Evolutionary conservation across 2,113 vertebrate genomes (phyloP).

Genomic region (Rhinoderma darwinii): DNA sequence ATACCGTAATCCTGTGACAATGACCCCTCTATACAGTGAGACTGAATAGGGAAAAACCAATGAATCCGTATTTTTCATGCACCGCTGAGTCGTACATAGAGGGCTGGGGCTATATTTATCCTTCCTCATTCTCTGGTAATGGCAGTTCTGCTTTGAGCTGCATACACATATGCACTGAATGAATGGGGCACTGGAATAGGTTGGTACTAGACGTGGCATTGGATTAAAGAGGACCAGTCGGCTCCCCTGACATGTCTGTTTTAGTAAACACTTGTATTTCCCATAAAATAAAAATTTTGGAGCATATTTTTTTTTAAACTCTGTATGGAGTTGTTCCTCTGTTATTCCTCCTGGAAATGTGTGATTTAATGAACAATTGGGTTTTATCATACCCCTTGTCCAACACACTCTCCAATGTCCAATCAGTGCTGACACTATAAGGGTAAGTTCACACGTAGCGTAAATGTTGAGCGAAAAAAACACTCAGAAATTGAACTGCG

Average conservation of each 20-base stretch:
- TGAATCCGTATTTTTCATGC: conserved; percentile 19
- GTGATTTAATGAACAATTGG: background rate
- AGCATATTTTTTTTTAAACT: too few species aligned
- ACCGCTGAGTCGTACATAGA: background rate
- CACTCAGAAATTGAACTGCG: too few species aligned
- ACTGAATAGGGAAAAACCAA: background rate
- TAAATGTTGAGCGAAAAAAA: too few species aligned
- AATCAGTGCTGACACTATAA: too few species aligned
- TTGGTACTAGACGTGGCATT: background rate
- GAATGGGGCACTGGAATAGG: background rate
- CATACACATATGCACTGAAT: background rate
- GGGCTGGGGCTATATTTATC: conserved; percentile 1
- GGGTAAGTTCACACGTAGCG: too few species aligned
- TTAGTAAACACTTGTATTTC: too few species aligned
- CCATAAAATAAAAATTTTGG: too few species aligned
- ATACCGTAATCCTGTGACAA: background rate
- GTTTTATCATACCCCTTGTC: too few species aligned
- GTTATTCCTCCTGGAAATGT: background rate
- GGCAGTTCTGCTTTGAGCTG: background rate
- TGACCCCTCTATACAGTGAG: background rate
- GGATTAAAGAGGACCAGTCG: background rate
- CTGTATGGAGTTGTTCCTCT: too few species aligned
- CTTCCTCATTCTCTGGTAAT: conserved; percentile 26
- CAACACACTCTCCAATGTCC: too few species aligned
- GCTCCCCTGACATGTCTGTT: too few species aligned